A percentile compares a stretch with the other conserved stretches of the same genome.
Evolutionary conservation across 1,140 invertebrate species (phyloP).

Genomic region (Temnothorax longispinosus): DNA sequence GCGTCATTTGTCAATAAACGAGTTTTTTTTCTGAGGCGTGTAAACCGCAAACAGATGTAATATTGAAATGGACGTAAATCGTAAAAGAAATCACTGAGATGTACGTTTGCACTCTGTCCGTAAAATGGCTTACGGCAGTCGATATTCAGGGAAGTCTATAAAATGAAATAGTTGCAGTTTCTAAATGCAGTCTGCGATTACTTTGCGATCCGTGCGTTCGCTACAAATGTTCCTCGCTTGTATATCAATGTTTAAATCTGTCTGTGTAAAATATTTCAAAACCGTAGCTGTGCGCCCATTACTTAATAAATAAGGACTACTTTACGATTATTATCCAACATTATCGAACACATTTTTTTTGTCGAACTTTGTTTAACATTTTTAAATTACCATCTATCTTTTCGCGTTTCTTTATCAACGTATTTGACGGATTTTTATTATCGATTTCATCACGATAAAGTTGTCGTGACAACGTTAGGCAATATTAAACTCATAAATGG

Average conservation of each 20-base stretch:
- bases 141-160: constrained; percentile 75
- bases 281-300: neutral
- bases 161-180: constrained; percentile 78
- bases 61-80: constrained; percentile 81
- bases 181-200: constrained; percentile 66
- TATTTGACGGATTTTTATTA: neutral
- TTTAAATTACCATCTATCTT: neutral
- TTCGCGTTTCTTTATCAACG: neutral
- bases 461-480: too few species aligned
- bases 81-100: constrained; percentile 75
- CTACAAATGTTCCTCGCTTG: constrained; percentile 28
- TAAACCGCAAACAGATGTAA: constrained; percentile 74
- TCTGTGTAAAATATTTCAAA: neutral
- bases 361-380: too few species aligned
- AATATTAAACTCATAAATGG: neutral
- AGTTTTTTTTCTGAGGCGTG: constrained; percentile 70
- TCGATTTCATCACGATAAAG: neutral
- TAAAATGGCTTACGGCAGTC: constrained; percentile 73
- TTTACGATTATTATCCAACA: neutral
- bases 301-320: neutral
- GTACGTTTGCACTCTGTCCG: constrained; percentile 69
- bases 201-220: neutral
- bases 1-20: constrained; percentile 75
- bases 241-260: neutral
- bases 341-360: too few species aligned